Evolutionary conservation across 2,888 invertebrate species (phyloP), one percentile per base, ranked within the genome.

Genomic region (Cheilosia soror): DNA sequence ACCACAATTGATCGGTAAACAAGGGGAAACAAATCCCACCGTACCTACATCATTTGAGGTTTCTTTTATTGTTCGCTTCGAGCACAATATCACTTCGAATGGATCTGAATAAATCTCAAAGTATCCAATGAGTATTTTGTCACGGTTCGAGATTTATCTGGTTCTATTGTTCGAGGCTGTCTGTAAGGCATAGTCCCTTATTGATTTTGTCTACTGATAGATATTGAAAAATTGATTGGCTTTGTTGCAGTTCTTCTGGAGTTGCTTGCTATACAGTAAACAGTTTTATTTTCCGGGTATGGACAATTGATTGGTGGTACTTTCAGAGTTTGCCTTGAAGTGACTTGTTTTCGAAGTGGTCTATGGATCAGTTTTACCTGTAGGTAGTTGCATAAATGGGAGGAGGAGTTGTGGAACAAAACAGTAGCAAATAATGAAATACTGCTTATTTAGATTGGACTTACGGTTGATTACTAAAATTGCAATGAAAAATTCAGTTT

Each of bases 71-170:
- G 55, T 57, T 33, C 5, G 37, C 71, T 71, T 13, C 25, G 27
- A 47, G 71, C 60, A 49, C 33, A 47, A 69, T 69, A 58, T 49
- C 69, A 69, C 55, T 68, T n/a, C 11, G 11, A 57, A 47, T 57
- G n/a, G 47, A 69, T 44, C 25, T 57, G 13, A 44, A 27, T 20
- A 55, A 57, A 37, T n/a, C 25, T 15, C 37, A 9, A 11, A 60
- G 60, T 42, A 65, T 11, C 49, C 55, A 47, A 31, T 33, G 49
- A 42, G 25, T 37, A 76, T 76, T 37, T 51, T 82, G 76, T 76
- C 76, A 71, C 76, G 71, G 44, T 37, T 20, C 25, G 44, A 82
- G 60, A 82, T 77, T 82, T 77, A 82, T 77, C 82, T 47, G 77
- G 51, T 62, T 63, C 51, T 53, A 69, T 81, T 81, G 75, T 81